Conservation (phyloP, 2,888 invertebrate species). For the Onchidella celtica region DNA sequence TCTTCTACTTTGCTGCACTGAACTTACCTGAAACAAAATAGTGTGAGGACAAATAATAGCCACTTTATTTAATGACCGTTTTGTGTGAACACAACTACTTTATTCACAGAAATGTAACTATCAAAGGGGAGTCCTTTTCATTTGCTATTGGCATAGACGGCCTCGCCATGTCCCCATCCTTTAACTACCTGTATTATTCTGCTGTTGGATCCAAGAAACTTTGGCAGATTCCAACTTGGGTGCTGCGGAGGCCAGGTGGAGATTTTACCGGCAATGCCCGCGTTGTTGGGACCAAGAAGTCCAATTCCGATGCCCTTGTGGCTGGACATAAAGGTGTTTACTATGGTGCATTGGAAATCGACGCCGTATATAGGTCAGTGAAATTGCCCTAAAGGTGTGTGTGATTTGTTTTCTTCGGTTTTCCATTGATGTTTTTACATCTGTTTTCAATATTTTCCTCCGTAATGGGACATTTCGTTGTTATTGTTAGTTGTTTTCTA, state of each 20-base stretch:
- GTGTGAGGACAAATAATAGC: no score
- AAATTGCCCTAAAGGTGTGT: no score
- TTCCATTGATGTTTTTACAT: no score
- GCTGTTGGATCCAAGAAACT: slow-evolving; percentile 61
- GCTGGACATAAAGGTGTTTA: slow-evolving; percentile 15
- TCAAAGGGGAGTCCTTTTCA: slow-evolving; percentile 6
- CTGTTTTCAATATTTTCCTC: no score
- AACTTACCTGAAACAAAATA: no score
- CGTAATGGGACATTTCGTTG: no score
- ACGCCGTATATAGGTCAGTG: slow-evolving; percentile 24
- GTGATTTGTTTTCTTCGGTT: no score
- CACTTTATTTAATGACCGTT: no score
- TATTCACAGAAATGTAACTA: slow-evolving; percentile 41
- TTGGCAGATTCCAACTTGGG: slow-evolving; percentile 50
- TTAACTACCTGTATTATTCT: slow-evolving; percentile 67
- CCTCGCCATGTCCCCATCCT: slow-evolving; percentile 68
- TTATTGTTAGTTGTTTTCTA: no score
- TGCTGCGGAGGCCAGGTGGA: slow-evolving; percentile 1
- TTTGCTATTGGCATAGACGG: slow-evolving; percentile 60
- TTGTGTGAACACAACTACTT: no score
- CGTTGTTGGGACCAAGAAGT: slow-evolving; percentile 27
- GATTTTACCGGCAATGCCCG: neutral
- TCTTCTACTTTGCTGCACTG: no score
- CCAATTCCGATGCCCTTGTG: slow-evolving; percentile 29
- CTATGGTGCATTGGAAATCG: slow-evolving; percentile 10